phyloP scores from a whole-genome alignment of 1,140 invertebrate species.

The Cotesia chilonis region DNA sequence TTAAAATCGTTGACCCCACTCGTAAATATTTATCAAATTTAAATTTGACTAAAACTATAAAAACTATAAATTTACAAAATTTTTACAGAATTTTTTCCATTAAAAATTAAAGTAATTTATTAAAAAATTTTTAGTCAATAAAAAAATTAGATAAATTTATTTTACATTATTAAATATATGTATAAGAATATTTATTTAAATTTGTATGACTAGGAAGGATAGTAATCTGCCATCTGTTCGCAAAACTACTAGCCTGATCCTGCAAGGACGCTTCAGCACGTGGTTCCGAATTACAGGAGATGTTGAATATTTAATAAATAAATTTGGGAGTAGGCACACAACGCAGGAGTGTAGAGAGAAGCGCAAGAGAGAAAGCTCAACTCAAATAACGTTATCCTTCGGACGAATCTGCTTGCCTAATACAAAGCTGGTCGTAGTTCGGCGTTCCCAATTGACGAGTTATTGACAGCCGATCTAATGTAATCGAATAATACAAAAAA shows the following conservation, averaged over 20 bases:
- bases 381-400: constrained; percentile 32
- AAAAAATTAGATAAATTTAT: no score
- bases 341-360: not conserved
- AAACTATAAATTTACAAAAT: no score
- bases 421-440: constrained; percentile 65
- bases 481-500: not conserved
- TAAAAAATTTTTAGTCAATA: no score
- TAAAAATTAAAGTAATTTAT: no score
- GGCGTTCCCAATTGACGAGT: constrained; percentile 65
- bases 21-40: no score
- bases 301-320: not conserved
- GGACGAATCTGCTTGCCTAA: constrained; percentile 60
- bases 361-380: constrained; percentile 31
- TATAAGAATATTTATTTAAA: no score
- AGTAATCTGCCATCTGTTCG: constrained; percentile 42
- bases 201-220: not conserved
- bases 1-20: no score
- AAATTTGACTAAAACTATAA: no score
- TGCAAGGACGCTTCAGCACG: constrained; percentile 63
- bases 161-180: no score
- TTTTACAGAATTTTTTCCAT: no score
- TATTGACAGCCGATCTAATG: constrained; percentile 60
- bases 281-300: constrained; percentile 48
- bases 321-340: not conserved
- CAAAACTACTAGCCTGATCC: constrained; percentile 61